These are phyloP conservation scores for Paracentrotus lividus DNA, from an alignment of 53 echinoderm and acorn worm genomes.

Conservation along the genomic window DNA sequence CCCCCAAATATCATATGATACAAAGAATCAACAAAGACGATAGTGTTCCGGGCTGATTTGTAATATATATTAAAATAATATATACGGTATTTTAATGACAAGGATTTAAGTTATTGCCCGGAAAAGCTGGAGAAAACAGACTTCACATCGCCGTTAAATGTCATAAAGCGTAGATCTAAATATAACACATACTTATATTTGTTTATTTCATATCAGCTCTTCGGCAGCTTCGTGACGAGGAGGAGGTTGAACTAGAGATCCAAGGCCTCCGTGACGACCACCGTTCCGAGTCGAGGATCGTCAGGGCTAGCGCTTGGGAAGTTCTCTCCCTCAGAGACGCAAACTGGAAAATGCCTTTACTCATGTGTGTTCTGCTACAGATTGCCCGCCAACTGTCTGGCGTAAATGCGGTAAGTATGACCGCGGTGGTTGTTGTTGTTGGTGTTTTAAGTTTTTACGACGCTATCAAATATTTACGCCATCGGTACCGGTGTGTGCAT, in stretches of 20 bases:
- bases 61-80: too few relatives aligned
- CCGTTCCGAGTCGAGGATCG: neutral
- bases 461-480: too few relatives aligned
- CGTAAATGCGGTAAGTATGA: conserved; percentile 83
- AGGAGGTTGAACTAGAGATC: conserved; percentile 80
- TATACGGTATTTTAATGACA: too few relatives aligned
- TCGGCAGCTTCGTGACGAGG: conserved; percentile 70
- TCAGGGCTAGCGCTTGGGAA: conserved; percentile 74
- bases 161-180: too few relatives aligned
- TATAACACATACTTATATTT: neutral
- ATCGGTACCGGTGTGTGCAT: too few relatives aligned
- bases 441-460: too few relatives aligned
- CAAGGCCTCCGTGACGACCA: conserved; percentile 77
- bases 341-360: conserved; percentile 82
- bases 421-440: neutral
- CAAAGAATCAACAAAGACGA: too few relatives aligned
- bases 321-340: conserved; percentile 72
- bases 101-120: too few relatives aligned
- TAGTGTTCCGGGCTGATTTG: too few relatives aligned
- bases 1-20: too few relatives aligned
- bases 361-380: conserved; percentile 75
- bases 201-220: conserved; percentile 66
- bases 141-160: too few relatives aligned
- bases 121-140: too few relatives aligned
- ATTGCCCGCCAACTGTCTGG: conserved; percentile 84